Evolutionary conservation across 2,797 vertebrate species (phyloP).

Genomic region (Mus spretus): DNA sequence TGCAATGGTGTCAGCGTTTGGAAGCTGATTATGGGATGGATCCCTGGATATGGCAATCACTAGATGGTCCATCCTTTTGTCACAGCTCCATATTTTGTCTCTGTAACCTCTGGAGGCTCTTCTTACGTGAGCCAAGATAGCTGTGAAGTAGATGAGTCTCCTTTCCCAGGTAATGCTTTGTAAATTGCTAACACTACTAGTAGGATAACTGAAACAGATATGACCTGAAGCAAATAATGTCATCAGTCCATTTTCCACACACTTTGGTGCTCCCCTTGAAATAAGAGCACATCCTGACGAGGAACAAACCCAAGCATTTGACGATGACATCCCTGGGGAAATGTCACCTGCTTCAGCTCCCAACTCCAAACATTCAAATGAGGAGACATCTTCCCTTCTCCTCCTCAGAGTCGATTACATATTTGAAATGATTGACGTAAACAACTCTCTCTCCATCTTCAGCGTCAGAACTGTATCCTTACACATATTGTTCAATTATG

Average conservation of each 20-base stretch:
- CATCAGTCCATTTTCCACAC: not conserved
- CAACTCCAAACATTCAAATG: not conserved
- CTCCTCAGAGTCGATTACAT: constrained; percentile 30
- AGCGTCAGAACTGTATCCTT: constrained; percentile 55
- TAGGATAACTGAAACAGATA: constrained; percentile 24
- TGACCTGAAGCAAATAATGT: not conserved
- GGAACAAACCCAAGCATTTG: not conserved
- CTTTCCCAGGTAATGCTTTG: not conserved
- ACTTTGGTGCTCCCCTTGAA: not conserved
- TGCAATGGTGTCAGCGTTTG: too few species aligned
- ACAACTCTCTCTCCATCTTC: constrained; percentile 41
- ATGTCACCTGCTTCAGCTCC: not conserved
- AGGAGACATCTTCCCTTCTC: not conserved
- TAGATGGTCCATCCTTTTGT: too few species aligned
- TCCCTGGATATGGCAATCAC: too few species aligned
- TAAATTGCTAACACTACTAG: not conserved
- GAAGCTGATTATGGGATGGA: too few species aligned
- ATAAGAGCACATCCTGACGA: not conserved
- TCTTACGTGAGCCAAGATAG: not conserved
- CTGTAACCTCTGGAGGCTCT: not conserved
- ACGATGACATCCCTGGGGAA: not conserved
- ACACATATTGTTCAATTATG: not conserved
- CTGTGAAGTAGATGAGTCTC: not conserved
- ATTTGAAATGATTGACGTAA: constrained; percentile 58
- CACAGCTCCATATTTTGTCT: too few species aligned